Base-by-base conservation (phyloP, 2,797 vertebrate species). In the Neoniphon sammara region DNA sequence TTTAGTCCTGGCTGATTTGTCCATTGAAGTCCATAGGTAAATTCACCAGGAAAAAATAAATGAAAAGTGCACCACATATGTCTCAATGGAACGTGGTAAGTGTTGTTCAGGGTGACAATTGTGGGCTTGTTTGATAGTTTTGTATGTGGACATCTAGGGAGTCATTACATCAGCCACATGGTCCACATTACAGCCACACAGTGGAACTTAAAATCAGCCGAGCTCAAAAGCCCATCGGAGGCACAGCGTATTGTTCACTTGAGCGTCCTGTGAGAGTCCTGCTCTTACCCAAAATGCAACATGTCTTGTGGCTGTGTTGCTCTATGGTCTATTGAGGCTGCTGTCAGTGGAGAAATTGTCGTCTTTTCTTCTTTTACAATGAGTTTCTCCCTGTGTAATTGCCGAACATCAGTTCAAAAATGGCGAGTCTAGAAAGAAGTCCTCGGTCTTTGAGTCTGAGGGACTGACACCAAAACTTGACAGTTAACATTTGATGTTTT, bases 101-200 rank as follows among this genome's bases (percentile, higher is more conserved):
- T 21, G 58, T 73, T 68, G 64, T 62, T 60, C 46, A 75, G 8
- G 53, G 73, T 75, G 70, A 46, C 68, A 68, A 54, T 58, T 79
- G 70, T 58, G 66, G 70, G 50, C 36, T 78, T 85, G 47, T 76
- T 76, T 66, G 50, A 83, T 81, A 70, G 58, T 60, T 77, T 68
- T 81, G 44, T 72, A 50, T 58, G 68, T 50, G 58, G 63, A 78
- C 47, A 65, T 55, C 39, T 65, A 72, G 49, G 54, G 15, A 54
- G 73, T 68, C 46, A 30, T 76, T 71, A 64, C 59, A 39, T 1
- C 62, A 53, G 23, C 79, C 72, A 14, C 66, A 70, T 6, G n/a
- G 8, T 12, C 76, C 73, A 74, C 72, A 68, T 68, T 5, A 75
- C 61, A 30, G 54, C 23, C 54, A 69, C 18, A 18, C 12, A 47